Base-by-base conservation (phyloP, 2,797 vertebrate genomes). In the Chiroxiphia lanceolata region DNA sequence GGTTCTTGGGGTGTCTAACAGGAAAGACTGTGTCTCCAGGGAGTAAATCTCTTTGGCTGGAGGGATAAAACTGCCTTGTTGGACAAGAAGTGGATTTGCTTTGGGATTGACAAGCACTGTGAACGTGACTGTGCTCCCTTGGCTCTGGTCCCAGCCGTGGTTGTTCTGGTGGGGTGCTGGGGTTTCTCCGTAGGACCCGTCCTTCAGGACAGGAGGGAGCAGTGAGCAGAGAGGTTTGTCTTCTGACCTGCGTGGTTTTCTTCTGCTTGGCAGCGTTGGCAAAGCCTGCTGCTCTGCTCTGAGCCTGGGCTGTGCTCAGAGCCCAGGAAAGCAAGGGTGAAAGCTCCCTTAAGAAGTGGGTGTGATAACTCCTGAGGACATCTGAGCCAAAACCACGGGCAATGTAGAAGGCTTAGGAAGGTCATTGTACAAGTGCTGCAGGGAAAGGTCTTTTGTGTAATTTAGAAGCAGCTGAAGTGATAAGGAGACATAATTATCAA, bases 71-170 rank as follows among this genome's bases (percentile, higher is more conserved):
- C 9, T 83, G 44, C 31, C 21, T 17, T 59, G 15, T 25, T 65
- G 63, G 27, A 11, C 23, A 51, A 61, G 54, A 79, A 4, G 2
- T 68, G 61, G 10, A 57, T 89, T 81, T 81, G 38, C 45, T 85
- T 59, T 54, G 50, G 31, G 64, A 33, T 38, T 12, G 9, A 1
- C 20, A 45, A 0, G 51, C 25, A 3, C 34, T 1, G 7, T 31
- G 13, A 7, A 60, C 40, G 18, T n/a, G 69, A 14, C 16, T 36
- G 13, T 19, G 14, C 56, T 71, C 17, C 26, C 17, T 29, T 68
- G 1, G 1, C 59, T 71, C 22, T 74, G 44, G 7, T 42, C 29
- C 42, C 22, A 44, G 36, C 27, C 26, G 21, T 54, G 36, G 34
- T 11, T 64, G n/a, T 63, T 54, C 59, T 83, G 71, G 11, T n/a